Percentiles rank a stretch among this genome's conserved stretches.
These are phyloP conservation scores for Carettochelys insculpta DNA, from an alignment of 2,113 vertebrate species.

Conservation along the genomic window DNA sequence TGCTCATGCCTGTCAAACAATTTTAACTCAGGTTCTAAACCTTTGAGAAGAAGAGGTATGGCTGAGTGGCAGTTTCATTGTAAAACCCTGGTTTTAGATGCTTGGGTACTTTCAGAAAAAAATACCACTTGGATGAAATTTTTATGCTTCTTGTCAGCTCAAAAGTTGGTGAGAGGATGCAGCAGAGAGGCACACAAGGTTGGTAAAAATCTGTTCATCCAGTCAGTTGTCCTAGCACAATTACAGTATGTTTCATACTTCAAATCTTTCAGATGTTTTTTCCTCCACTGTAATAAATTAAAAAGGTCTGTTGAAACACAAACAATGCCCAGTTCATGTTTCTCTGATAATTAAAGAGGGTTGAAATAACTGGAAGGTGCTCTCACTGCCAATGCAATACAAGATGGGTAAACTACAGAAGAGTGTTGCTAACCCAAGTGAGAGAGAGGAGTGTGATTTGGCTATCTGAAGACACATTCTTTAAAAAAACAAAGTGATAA, in stretches of 20 bases:
- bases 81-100: conserved; percentile 52
- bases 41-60: conserved; percentile 17
- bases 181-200: background rate
- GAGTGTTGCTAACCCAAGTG: conserved; percentile 2
- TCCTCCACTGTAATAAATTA: background rate
- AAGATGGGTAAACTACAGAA: background rate
- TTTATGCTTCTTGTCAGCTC: background rate
- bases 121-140: conserved; percentile 23
- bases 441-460: background rate
- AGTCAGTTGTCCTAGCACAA: conserved; percentile 13
- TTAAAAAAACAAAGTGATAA: conserved; percentile 19
- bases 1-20: background rate
- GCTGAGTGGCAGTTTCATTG: background rate
- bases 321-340: background rate
- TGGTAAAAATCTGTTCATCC: conserved; percentile 15
- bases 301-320: background rate
- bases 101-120: conserved; percentile 37
- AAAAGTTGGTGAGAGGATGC: background rate
- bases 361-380: conserved; percentile 5
- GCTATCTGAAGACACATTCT: background rate
- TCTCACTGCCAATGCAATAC: background rate
- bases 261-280: background rate
- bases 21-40: conserved; percentile 43
- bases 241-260: background rate
- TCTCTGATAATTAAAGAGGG: background rate